Evolutionary conservation across 2,113 vertebrate species (phyloP).

Genomic region (Hemicordylus capensis): DNA sequence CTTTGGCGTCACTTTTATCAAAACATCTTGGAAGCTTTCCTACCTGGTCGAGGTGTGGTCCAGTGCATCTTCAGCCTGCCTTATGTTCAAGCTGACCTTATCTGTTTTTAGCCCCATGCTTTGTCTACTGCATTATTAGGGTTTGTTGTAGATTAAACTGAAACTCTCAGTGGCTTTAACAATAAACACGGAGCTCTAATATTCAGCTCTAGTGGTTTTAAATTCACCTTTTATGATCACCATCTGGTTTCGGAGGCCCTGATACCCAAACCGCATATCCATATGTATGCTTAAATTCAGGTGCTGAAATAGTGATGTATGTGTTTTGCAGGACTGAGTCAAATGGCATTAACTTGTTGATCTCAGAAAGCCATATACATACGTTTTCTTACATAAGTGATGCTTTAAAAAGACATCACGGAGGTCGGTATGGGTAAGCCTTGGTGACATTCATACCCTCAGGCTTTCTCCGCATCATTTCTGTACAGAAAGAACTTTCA

Average conservation of each 20-base stretch:
- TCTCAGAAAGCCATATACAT: background rate
- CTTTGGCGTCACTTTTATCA: background rate
- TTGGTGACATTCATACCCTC: slow-evolving; percentile 24
- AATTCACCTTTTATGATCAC: background rate
- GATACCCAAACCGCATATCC: background rate
- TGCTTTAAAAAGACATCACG: background rate
- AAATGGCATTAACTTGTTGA: background rate
- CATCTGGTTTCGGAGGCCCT: background rate
- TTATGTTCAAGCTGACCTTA: background rate
- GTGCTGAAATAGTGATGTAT: background rate
- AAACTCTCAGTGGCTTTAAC: background rate
- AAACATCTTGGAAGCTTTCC: background rate
- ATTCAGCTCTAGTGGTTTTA: background rate
- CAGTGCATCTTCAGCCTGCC: background rate
- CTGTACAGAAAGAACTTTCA: slow-evolving; percentile 37
- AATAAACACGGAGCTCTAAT: background rate
- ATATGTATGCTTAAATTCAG: background rate
- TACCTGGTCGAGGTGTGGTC: background rate
- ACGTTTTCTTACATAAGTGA: background rate
- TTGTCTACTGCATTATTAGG: background rate
- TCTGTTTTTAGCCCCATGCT: background rate
- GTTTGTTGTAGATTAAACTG: background rate
- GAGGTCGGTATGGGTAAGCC: background rate
- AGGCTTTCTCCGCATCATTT: background rate
- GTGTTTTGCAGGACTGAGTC: background rate